Percentiles rank a stretch among this genome's conserved stretches.
These are phyloP conservation scores for Congeria kusceri DNA, from an alignment of 2,888 invertebrate genomes.

Conservation along the genomic window DNA sequence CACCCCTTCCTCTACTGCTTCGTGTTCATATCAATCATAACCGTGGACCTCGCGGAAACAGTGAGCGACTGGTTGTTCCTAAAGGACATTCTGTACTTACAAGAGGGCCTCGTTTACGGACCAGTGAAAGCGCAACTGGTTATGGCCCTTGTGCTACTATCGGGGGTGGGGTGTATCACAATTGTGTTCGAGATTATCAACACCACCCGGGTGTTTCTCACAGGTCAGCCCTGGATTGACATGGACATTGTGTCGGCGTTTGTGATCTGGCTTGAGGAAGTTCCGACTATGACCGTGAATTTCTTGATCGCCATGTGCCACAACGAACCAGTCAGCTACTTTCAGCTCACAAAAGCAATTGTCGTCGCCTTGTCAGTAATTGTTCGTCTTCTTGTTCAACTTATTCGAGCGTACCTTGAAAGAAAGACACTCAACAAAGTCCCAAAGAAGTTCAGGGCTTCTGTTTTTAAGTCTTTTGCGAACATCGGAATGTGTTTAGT, in stretches of 20 bases:
- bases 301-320: slow-evolving; percentile 72
- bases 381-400: slow-evolving; percentile 60
- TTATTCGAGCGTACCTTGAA: slow-evolving; percentile 44
- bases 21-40: slow-evolving; percentile 52
- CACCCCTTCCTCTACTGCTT: slow-evolving; percentile 54
- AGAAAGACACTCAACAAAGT: neutral
- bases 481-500: slow-evolving; percentile 51
- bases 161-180: slow-evolving; percentile 39
- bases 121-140: slow-evolving; percentile 34
- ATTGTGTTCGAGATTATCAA: slow-evolving; percentile 59
- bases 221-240: slow-evolving; percentile 64
- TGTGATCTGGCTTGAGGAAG: slow-evolving; percentile 71
- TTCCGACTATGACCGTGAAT: slow-evolving; percentile 65
- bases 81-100: slow-evolving; percentile 59
- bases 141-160: slow-evolving; percentile 32
- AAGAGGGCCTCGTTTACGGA: slow-evolving; percentile 75
- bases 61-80: slow-evolving; percentile 76
- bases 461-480: slow-evolving; percentile 37
- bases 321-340: slow-evolving; percentile 75
- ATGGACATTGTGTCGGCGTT: slow-evolving; percentile 68
- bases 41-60: slow-evolving; percentile 65
- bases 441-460: slow-evolving; percentile 38
- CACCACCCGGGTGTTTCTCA: slow-evolving; percentile 47
- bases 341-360: slow-evolving; percentile 72
- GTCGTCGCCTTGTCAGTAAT: slow-evolving; percentile 64